Conservation (phyloP, 2,113 vertebrate genomes). For the Trogon melanurus region DNA sequence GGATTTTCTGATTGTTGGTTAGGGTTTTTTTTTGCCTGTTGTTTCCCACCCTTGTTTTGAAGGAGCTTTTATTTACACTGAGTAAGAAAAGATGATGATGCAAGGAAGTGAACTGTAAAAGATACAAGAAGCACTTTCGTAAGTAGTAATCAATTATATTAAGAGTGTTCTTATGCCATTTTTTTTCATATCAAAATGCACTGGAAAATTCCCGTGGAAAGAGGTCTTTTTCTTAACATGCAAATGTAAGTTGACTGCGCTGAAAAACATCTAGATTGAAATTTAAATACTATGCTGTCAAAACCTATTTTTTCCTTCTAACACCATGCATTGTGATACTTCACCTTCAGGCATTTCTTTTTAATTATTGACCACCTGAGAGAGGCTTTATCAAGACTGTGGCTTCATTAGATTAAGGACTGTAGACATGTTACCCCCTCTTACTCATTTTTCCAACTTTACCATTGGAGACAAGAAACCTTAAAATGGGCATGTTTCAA, state of each 20-base stretch:
- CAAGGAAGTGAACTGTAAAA: not conserved
- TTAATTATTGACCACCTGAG: not conserved
- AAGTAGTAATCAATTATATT: not conserved
- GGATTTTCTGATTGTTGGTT: not conserved
- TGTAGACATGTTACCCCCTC: not conserved
- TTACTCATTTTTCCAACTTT: not conserved
- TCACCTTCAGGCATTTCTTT: not conserved
- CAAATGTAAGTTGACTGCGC: not conserved
- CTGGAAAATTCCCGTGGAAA: not conserved
- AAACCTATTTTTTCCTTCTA: not conserved
- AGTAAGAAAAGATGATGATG: not conserved
- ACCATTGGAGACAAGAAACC: not conserved
- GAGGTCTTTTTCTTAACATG: not conserved
- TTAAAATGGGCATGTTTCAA: not conserved
- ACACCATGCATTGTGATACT: not conserved
- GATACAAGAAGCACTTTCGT: not conserved
- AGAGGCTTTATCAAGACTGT: not conserved
- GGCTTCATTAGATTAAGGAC: not conserved
- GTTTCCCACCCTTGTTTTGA: not conserved
- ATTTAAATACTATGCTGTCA: not conserved
- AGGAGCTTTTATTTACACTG: not conserved
- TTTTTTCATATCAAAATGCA: not conserved
- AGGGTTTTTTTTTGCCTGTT: not conserved
- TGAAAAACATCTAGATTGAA: not conserved
- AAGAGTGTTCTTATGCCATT: not conserved